phyloP scores from a whole-genome alignment of 2,797 vertebrate species.

The Neosilurus hyrtlii region DNA sequence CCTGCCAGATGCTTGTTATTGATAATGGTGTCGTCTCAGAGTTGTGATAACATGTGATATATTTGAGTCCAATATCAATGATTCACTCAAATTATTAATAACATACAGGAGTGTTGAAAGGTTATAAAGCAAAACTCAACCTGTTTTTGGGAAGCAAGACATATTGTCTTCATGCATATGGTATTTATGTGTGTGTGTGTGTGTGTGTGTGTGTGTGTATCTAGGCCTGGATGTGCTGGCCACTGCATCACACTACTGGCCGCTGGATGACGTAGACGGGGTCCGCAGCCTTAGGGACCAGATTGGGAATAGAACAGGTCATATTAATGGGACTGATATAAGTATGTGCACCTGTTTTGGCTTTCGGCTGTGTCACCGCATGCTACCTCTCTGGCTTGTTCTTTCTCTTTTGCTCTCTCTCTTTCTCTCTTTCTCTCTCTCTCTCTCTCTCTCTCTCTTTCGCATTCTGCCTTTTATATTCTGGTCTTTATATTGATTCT shows the following conservation, averaged over 20 bases:
- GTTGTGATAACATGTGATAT: neutral
- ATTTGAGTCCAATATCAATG: neutral
- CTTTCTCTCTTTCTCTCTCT: slow-evolving; percentile 34
- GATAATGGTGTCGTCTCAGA: neutral
- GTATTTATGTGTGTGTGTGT: slow-evolving; percentile 26
- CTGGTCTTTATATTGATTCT: neutral
- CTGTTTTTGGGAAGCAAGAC: neutral
- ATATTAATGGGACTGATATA: slow-evolving; percentile 73
- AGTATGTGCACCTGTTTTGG: slow-evolving; percentile 65
- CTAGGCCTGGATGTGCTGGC: slow-evolving; percentile 87
- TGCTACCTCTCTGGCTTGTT: neutral
- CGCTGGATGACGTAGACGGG: slow-evolving; percentile 85
- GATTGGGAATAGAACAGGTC: slow-evolving; percentile 81
- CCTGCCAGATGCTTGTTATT: neutral
- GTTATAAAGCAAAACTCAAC: neutral
- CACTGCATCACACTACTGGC: slow-evolving; percentile 95
- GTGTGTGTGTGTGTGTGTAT: slow-evolving; percentile 36
- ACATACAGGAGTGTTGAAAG: neutral
- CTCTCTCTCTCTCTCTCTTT: slow-evolving; percentile 40
- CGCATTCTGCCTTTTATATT: neutral
- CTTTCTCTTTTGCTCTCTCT: neutral
- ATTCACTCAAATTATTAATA: neutral
- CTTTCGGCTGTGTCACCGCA: slow-evolving; percentile 38
- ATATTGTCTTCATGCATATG: neutral
- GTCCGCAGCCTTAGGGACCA: slow-evolving; percentile 84